Percentiles rank a stretch among this genome's conserved stretches.
phyloP scores from a whole-genome alignment of 2,797 vertebrate species.

The Tapirus indicus region DNA sequence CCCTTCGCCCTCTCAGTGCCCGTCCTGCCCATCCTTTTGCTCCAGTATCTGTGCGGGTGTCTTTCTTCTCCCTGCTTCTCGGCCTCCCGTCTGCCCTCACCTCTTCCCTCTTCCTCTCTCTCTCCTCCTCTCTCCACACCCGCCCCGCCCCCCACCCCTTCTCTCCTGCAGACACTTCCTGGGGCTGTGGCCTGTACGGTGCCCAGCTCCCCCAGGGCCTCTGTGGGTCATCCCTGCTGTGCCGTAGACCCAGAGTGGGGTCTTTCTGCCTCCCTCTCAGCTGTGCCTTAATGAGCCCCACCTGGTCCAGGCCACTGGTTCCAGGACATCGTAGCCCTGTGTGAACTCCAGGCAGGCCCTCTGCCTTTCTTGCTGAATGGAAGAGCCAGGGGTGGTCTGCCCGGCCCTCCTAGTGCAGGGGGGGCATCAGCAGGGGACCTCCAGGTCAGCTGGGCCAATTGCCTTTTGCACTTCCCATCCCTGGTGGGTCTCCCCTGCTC shows the following conservation, averaged over 20 bases:
- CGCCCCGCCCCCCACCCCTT: too few relatives aligned
- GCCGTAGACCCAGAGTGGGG: neutral
- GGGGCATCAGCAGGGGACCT: neutral
- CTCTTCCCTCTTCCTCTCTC: neutral
- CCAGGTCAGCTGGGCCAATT: neutral
- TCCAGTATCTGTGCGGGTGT: neutral
- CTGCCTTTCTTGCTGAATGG: neutral
- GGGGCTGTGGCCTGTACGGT: rapidly evolving
- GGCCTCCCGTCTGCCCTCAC: neutral
- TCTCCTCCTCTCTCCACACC: neutral
- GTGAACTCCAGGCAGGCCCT: neutral
- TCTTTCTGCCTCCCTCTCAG: neutral
- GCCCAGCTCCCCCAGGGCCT: neutral
- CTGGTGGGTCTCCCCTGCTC: neutral
- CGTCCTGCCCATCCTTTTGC: neutral
- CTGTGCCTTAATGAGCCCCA: slow-evolving; percentile 69
- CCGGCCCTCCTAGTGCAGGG: too few relatives aligned
- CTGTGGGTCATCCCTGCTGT: neutral
- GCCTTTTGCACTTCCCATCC: neutral
- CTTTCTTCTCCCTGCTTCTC: neutral
- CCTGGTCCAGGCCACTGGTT: neutral
- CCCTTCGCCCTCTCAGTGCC: neutral
- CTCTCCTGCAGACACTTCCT: neutral
- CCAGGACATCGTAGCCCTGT: neutral
- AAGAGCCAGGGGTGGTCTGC: neutral